These are phyloP conservation scores for Drosophila tropicalis DNA, from an alignment of 1,140 invertebrate species.

Conservation along the genomic window DNA sequence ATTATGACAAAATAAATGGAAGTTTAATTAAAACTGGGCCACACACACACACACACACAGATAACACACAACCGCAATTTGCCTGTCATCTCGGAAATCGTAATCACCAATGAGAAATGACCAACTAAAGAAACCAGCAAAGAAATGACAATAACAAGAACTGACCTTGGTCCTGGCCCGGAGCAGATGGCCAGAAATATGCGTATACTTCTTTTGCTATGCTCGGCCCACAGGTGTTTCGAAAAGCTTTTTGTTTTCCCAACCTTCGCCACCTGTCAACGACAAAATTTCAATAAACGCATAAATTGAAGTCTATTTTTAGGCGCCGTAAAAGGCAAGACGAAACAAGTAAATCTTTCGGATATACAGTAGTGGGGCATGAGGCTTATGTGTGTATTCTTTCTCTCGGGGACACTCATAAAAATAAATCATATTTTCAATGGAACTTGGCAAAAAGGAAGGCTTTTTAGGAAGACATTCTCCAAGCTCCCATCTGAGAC, in stretches of 20 bases:
- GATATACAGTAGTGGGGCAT: background rate
- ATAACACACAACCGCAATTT: constrained; percentile 6
- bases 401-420: background rate
- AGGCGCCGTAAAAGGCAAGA: constrained; percentile 27
- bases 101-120: constrained; percentile 77
- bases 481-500: background rate
- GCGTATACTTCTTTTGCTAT: constrained; percentile 28
- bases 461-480: background rate
- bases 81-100: constrained; percentile 50
- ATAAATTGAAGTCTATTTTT: constrained; percentile 73
- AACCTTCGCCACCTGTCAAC: constrained; percentile 29
- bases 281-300: constrained; percentile 69
- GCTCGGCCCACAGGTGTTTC: constrained; percentile 51
- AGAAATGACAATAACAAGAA: constrained; percentile 56
- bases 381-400: background rate
- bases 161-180: constrained; percentile 15
- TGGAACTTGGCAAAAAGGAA: too few species aligned
- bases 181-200: background rate
- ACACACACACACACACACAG: constrained; percentile 20
- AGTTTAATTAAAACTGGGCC: constrained; percentile 72
- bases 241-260: constrained; percentile 16
- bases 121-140: constrained; percentile 35
- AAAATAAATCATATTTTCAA: constrained; percentile 3
- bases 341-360: constrained; percentile 6
- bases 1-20: constrained; percentile 73